These are phyloP conservation scores for Sitta europaea DNA, from an alignment of 2,113 vertebrate genomes.

Conservation along the genomic window DNA sequence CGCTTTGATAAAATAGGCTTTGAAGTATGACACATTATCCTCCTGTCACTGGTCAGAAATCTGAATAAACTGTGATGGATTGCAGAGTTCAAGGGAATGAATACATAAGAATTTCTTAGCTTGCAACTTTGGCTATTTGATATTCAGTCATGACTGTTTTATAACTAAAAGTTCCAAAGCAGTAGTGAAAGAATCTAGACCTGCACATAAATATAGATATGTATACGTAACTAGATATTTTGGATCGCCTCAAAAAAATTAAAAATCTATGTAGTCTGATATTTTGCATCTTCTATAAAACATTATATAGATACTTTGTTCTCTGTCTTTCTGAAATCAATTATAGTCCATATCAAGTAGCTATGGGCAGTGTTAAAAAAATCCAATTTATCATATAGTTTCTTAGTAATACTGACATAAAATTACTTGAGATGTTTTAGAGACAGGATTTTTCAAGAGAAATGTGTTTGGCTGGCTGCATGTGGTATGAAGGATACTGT, in stretches of 20 bases:
- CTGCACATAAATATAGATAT: background rate
- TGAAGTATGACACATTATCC: background rate
- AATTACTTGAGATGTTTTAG: background rate
- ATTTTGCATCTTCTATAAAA: background rate
- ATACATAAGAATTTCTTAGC: background rate
- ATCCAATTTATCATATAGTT: background rate
- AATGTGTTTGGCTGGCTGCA: background rate
- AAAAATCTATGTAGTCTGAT: background rate
- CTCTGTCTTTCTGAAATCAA: background rate
- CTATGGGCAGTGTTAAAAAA: background rate
- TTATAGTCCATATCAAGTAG: background rate
- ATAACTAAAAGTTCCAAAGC: background rate
- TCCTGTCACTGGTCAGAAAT: background rate
- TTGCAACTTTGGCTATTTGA: background rate
- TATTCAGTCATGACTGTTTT: background rate
- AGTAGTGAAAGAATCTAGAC: background rate
- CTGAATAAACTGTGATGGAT: background rate
- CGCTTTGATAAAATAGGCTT: background rate
- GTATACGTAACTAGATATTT: background rate
- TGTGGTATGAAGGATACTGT: background rate
- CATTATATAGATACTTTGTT: background rate
- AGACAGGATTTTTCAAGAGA: background rate
- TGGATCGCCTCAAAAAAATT: background rate
- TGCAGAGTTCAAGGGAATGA: background rate
- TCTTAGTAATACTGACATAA: background rate